phyloP scores from a whole-genome alignment of 2,113 vertebrate genomes.

The Thamnophis sirtalis region DNA sequence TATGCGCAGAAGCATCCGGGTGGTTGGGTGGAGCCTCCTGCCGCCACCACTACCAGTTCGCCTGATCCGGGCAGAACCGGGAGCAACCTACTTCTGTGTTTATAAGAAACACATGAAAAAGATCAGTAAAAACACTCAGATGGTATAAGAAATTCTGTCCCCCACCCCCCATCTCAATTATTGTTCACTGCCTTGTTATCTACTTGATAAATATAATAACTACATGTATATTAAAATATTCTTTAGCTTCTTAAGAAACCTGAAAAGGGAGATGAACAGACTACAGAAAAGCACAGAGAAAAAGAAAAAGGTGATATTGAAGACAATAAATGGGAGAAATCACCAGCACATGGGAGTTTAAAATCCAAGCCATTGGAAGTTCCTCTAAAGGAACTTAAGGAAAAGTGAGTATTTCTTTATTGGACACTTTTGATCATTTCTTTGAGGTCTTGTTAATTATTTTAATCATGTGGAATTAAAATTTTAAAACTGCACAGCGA shows the following conservation, averaged over 20 bases:
- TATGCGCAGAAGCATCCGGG: no score
- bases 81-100: background rate
- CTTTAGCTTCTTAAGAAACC: constrained; percentile 93
- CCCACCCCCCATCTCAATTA: background rate
- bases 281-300: constrained; percentile 81
- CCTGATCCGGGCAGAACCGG: no score
- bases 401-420: constrained; percentile 77
- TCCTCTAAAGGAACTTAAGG: constrained; percentile 71
- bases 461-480: background rate
- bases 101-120: background rate
- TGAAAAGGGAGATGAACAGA: constrained; percentile 85
- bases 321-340: constrained; percentile 80
- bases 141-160: background rate
- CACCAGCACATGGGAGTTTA: constrained; percentile 59
- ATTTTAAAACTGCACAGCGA: background rate
- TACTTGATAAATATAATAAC: background rate
- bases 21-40: no score
- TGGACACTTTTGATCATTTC: background rate
- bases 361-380: constrained; percentile 67
- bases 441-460: background rate
- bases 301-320: constrained; percentile 80
- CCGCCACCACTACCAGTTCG: no score
- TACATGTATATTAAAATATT: constrained; percentile 42
- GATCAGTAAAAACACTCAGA: background rate
- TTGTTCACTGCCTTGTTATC: background rate